These are phyloP conservation scores for Actinostola sp. DNA, from an alignment of 92 coral and sea anemone genomes.

Conservation along the genomic window DNA sequence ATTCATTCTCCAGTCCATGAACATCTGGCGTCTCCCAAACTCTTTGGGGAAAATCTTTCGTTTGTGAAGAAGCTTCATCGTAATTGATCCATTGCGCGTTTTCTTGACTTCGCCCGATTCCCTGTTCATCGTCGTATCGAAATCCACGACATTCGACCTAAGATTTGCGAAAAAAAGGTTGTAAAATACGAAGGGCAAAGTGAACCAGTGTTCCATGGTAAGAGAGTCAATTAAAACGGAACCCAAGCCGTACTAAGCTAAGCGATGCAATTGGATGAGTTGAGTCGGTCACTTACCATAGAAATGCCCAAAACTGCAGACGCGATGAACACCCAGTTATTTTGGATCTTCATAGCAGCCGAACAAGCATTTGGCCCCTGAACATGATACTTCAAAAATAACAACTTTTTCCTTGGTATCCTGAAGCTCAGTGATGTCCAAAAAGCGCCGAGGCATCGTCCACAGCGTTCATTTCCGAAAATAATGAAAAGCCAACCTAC, in stretches of 20 bases:
- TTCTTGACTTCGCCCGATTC: neutral
- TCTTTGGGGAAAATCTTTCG: neutral
- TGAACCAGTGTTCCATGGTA: no score
- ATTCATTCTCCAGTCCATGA: neutral
- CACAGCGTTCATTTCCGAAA: neutral
- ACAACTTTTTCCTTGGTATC: neutral
- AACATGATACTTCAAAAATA: neutral
- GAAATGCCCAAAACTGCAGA: conserved; percentile 1
- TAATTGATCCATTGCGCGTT: neutral
- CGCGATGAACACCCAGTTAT: neutral
- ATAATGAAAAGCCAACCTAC: neutral
- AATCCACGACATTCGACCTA: neutral
- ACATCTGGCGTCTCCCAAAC: conserved; percentile 3
- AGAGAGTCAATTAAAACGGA: no score
- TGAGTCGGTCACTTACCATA: neutral
- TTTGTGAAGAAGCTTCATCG: neutral
- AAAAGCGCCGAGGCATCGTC: neutral
- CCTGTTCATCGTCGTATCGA: neutral
- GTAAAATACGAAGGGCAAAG: no score
- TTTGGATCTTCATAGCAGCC: neutral
- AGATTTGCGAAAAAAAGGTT: neutral
- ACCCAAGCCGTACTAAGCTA: no score
- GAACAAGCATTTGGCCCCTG: neutral
- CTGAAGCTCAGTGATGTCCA: no score
- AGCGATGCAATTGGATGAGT: no score